Evolutionary conservation across 2,113 vertebrate species (phyloP), one percentile per base, ranked within the genome.

Genomic region (Myotis davidii): DNA sequence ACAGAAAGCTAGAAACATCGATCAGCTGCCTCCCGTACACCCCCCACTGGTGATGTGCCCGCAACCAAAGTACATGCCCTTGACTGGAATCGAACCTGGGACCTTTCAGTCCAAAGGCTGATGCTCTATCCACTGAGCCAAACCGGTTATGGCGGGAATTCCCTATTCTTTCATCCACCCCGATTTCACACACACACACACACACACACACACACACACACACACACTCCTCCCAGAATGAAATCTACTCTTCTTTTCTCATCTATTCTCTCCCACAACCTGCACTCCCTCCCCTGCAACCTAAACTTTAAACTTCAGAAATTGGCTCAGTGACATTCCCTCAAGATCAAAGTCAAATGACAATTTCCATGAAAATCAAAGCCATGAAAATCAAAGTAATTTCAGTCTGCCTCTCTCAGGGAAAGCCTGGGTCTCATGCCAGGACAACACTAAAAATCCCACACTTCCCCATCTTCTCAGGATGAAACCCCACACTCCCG

Each of bases 291-390:
- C 45, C 54, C 65, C 10, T 50, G 4, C 87, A 90, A 72, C 13
- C 82, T 95, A 94, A 95, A 92, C 92, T 95, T 96, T 95, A 94
- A 95, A 92, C 92, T 95, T 96, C 88, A 88, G 73, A 94, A 91
- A 85, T 96, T 97, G 85, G 83, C 88, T 96, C 85, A 67, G 48
- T 95, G 90, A 94, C 83, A 90, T 96, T 97, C 74, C 78, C 85
- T 94, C 86, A 96, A 97, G 96, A 97, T 97, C 94, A 98, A 97
- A 97, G 96, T 90, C 69, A 94, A 85, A 95, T 14, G 50, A 93
- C 90, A 94, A 96, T 97, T 97, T 97, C 95, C 94, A 88, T 92
- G 85, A 96, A 97, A 96, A 83, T 78, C 91, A 97, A 94, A 96
- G 84, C 95, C 94, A 88, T 92, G 85, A 96, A 97, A 96, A 83